Evolutionary conservation across 2,888 invertebrate species (phyloP), one percentile per base, ranked within the genome.

Genomic region (Mechanitis messenoides): DNA sequence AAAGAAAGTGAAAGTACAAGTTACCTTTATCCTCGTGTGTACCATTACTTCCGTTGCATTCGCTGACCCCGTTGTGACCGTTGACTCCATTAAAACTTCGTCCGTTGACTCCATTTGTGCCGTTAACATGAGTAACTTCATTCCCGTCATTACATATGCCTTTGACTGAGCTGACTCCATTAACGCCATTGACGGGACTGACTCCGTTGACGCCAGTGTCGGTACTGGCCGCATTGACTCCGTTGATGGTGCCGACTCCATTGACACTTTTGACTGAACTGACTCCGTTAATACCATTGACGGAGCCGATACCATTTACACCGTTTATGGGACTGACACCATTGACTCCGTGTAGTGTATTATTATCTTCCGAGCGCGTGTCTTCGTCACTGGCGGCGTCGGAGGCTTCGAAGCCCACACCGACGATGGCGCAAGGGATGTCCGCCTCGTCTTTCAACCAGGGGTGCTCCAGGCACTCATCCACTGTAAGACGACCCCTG

Each of bases 401-500:
- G 62, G 76, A 65, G 56, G 73, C 69, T 63, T 78, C 81, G 74
- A 84, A 87, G 50, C 87, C 88, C 63, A 84, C 80, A 68, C 88
- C 87, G 61, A 84, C 85, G 70, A 90, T 90, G 71, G 83, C 87
- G 67, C 86, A 87, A 71, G 92, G 91, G 69, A 92, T 81, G 67
- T 90, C 85, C 72, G 86, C 83, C 74, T 92, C 92, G 85, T 92
- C 92, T 87, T 91, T 92, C 74, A 98, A 92, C 98, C 97, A 98
- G 77, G 95, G 93, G 91, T 98, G 97, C 83, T 95, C 93, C 81
- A 97, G 93, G 90, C 97, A 95, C 88, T 96, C 95, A 78, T 93
- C 92, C 78, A 96, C 96, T 81, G 95, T 94, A 90, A 97, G 93
- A 88, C 97, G 94, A 87, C 95, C 94, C 87, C 97, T 97, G 91